Conservation (phyloP, 2,113 vertebrate genomes). For the Acrocephalus arundinaceus region DNA sequence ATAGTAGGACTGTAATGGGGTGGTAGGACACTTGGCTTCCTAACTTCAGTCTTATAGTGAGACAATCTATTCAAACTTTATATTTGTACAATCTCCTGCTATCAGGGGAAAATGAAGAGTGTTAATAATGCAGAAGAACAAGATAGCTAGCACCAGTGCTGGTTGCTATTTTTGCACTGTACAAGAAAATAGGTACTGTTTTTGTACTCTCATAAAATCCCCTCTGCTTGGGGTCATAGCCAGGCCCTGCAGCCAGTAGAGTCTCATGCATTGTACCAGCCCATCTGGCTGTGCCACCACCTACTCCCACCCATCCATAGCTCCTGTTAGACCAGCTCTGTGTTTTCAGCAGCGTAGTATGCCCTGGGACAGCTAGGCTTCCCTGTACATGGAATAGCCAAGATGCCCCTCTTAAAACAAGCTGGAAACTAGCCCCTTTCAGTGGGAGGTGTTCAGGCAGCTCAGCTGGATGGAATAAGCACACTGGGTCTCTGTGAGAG, state of each 20-base stretch:
- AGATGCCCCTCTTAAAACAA: not conserved
- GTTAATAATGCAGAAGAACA: not conserved
- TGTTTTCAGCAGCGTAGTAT: not conserved
- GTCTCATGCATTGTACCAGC: not conserved
- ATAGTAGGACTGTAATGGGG: not conserved
- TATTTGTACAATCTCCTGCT: not conserved
- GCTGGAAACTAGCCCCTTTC: not conserved
- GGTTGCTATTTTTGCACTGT: not conserved
- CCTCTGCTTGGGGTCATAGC: not conserved
- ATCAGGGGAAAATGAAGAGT: not conserved
- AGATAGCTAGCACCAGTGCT: not conserved
- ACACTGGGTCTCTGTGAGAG: not conserved
- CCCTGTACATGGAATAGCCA: rapidly evolving
- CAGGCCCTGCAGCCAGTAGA: not conserved
- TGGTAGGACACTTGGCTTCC: not conserved
- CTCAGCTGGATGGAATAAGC: not conserved
- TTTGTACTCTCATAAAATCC: not conserved
- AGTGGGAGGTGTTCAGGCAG: not conserved
- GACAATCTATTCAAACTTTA: not conserved
- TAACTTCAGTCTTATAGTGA: not conserved
- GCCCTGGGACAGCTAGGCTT: not conserved
- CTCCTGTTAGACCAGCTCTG: not conserved
- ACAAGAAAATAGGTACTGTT: not conserved
- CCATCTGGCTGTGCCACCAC: not conserved
- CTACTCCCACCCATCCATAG: not conserved